These are phyloP conservation scores for Australoheros scitulus DNA, from an alignment of 2,113 vertebrate genomes.

Conservation along the genomic window DNA sequence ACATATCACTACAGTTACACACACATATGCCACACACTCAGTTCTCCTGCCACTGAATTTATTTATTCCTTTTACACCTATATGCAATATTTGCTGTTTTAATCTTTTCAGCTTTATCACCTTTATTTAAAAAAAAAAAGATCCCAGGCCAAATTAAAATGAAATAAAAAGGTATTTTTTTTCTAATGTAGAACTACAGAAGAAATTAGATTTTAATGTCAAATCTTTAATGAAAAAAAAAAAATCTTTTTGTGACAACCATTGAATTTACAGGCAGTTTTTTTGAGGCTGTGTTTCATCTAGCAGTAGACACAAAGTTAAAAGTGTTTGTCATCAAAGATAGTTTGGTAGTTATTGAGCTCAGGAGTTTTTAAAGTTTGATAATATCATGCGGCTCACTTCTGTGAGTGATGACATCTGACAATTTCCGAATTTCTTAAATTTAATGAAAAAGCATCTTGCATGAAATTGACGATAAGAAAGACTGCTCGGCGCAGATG, in stretches of 20 bases:
- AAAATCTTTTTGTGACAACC: too few species aligned
- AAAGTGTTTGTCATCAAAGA: neutral
- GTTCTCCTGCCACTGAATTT: neutral
- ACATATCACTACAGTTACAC: neutral
- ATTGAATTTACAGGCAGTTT: neutral
- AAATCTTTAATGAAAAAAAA: too few species aligned
- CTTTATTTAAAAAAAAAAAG: too few species aligned
- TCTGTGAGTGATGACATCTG: neutral
- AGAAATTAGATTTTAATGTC: too few species aligned
- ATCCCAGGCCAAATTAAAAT: too few species aligned
- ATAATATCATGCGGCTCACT: neutral
- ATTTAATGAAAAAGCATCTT: conserved; percentile 4
- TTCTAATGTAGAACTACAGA: too few species aligned
- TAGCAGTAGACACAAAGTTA: neutral
- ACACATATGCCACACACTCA: neutral
- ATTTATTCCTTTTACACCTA: neutral
- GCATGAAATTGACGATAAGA: neutral
- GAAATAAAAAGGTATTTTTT: too few species aligned
- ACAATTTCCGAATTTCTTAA: neutral
- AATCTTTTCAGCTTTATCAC: too few species aligned
- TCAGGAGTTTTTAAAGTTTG: neutral
- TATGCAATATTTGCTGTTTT: too few species aligned
- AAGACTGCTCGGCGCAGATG: conserved; percentile 47
- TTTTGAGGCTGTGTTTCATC: neutral
- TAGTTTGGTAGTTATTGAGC: neutral